Evolutionary conservation across 2,797 vertebrate species (phyloP), one percentile per base, ranked within the genome.

Genomic region (Erpetoichthys calabaricus): DNA sequence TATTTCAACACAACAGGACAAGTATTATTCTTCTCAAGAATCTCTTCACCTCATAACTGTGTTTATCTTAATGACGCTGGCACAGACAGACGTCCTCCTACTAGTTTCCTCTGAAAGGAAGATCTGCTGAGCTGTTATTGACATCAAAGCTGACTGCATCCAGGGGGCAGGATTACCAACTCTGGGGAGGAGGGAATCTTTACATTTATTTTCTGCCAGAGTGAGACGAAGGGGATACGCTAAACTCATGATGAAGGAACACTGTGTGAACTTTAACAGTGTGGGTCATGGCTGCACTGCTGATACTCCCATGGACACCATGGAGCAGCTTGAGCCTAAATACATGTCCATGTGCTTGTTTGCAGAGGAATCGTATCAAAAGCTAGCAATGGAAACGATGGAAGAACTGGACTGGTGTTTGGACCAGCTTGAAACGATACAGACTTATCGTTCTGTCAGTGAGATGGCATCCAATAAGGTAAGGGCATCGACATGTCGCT

Each of bases 401-500:
- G 94, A 97, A 72, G 94, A 97, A 72, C 77, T 98, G 72, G 94
- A 97, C 88, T 98, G 94, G 94, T 97, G 94, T 80, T 78, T 97
- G 78, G 93, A 97, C 77, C 94, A 97, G 82, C 78, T 97, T 75
- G 94, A 97, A 79, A 95, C 94, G 65, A 96, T 98, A 68, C 94
- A 98, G 81, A 98, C 93, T 9, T 94, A 97, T 78, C 89, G 92
- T 68, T 97, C 94, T 3, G 94, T 98, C 82, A 97, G 94, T 7
- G 94, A 97, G 84, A 98, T 98, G 94, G 94, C 94, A 64, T 98
- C 94, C 42, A 95, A 92, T 71, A 97, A 97, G 92, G 94, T 98
- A 86, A 78, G 89, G 53, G 5, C 5, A 10, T 7, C 43, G 44
- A 45, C 3, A n/a, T n/a, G 8, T 55, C 53, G 42, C 3, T n/a